Base-by-base conservation (phyloP, 2,888 invertebrate species). In the Phania funesta region DNA sequence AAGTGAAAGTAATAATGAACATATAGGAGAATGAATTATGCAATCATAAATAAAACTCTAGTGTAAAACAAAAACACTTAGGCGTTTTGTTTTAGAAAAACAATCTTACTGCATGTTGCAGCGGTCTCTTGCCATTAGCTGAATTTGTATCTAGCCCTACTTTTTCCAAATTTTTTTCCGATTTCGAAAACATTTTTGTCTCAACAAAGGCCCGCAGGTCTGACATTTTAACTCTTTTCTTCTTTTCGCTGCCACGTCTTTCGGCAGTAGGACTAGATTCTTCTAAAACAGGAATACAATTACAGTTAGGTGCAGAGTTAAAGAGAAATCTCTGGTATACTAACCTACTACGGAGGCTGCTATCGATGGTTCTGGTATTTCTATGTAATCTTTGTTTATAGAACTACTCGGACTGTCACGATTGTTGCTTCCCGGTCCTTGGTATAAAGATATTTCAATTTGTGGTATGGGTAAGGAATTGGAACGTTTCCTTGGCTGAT, bases 381-480 rank as follows among this genome's bases (percentile, higher is more conserved):
- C 96, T 79, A 95, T 95, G 76, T 95, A 95, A 87, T 95, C 96
- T 88, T 95, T 95, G 5, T 93, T 87, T 48, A 90, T 87, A 0
- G 91, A 91, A 73, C 91, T 91, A 26, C 90, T 89, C 0, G 88
- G 91, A 85, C 90, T 92, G 70, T 91, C 91, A 3, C 91, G 90
- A 84, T 89, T 92, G 35, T 90, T 90, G 75, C 88, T 89, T 22
- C 89, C 95, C 0, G 94, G 94, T 86, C 95, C 95, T 89, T 96
- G 96, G 88, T 96, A 96, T 29, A 96, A 92, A 0, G 97, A 97
- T 0, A 97, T 95, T 91, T 97, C 96, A 79, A 97, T 97, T 92
- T 97, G 97, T 1, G 97, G 97, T 88, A 97, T 97, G 0, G 99
- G 98, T 70, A 98, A 91, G 0, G 98, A 99, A 88, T 97, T 97